These are phyloP conservation scores for Saturnia japonica DNA, from an alignment of 2,888 invertebrate species.

Conservation along the genomic window DNA sequence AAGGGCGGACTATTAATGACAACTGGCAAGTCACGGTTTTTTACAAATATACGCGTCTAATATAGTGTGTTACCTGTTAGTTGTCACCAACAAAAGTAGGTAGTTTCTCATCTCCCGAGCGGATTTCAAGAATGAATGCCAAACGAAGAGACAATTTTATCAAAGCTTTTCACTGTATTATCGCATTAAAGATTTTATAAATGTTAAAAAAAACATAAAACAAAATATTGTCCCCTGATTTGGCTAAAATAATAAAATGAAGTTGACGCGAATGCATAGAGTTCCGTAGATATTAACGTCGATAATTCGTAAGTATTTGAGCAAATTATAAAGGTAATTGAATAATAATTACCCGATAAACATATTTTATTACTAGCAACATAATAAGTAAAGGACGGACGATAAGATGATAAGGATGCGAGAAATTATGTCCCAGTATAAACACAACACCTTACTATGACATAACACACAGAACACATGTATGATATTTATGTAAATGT, in stretches of 20 bases:
- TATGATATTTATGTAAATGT: too few species aligned
- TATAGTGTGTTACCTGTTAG: background rate
- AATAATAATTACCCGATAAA: background rate
- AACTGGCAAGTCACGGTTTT: too few species aligned
- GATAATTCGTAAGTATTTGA: slow-evolving; percentile 16
- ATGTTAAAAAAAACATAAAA: background rate
- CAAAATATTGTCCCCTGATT: slow-evolving; percentile 4
- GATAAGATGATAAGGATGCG: background rate
- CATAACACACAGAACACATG: too few species aligned
- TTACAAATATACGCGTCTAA: too few species aligned
- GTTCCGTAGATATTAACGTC: slow-evolving; percentile 14
- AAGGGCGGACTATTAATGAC: too few species aligned
- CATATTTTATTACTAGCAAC: background rate
- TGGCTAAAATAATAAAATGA: slow-evolving; percentile 18
- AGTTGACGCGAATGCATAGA: slow-evolving; percentile 11
- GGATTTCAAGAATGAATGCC: background rate
- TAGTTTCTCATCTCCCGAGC: background rate
- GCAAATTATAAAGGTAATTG: slow-evolving; percentile 17
- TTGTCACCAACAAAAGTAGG: background rate
- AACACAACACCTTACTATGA: too few species aligned
- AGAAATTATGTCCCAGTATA: background rate
- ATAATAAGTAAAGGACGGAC: slow-evolving; percentile 1
- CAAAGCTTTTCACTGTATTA: background rate
- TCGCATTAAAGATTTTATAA: background rate
- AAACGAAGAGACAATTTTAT: slow-evolving; percentile 14